Evolutionary conservation across 1,140 invertebrate species (phyloP).

Genomic region (Lucilia cuprina): DNA sequence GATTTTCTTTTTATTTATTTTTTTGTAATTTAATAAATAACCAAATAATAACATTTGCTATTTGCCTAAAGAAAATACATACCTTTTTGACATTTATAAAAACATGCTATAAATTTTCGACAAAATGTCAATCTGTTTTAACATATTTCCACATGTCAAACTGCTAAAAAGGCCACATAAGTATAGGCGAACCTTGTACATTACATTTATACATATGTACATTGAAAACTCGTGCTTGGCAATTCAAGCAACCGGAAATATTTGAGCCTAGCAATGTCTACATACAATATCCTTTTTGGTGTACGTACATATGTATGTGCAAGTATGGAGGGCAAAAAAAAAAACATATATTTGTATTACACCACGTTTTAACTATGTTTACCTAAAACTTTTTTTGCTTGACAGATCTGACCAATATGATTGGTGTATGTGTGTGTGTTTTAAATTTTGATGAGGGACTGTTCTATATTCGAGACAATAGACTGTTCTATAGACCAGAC

Average conservation of each 20-base stretch:
- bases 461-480: too few species aligned
- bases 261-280: background rate
- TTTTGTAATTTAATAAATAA: background rate
- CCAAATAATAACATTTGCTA: too few species aligned
- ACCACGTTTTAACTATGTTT: background rate
- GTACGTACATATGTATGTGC: too few species aligned
- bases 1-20: background rate
- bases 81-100: background rate
- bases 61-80: background rate
- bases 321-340: background rate
- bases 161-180: background rate
- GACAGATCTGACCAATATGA: background rate
- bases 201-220: background rate
- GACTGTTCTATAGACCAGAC: too few species aligned
- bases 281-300: background rate
- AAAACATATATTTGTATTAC: background rate
- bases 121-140: slow-evolving; percentile 29
- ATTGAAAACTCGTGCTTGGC: background rate
- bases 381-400: background rate
- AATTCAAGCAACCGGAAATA: background rate
- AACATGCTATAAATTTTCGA: slow-evolving; percentile 22
- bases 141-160: background rate
- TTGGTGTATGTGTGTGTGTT: background rate
- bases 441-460: background rate
- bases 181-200: background rate